phyloP scores from a whole-genome alignment of 1,140 invertebrate genomes.

The Halyomorpha halys region DNA sequence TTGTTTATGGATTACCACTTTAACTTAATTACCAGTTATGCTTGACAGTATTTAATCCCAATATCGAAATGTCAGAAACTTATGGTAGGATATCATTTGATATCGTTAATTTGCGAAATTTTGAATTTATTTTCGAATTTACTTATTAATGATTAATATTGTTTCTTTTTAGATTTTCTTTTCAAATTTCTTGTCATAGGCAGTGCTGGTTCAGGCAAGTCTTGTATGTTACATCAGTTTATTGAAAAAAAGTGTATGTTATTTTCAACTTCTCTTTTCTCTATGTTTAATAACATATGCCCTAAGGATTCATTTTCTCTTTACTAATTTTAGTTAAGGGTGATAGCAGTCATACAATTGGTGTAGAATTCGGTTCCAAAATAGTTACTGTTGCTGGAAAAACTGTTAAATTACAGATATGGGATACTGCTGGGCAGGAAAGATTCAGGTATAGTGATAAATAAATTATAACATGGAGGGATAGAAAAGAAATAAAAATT shows the following conservation, averaged over 20 bases:
- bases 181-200: conserved; percentile 80
- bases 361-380: conserved; percentile 76
- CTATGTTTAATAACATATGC: background rate
- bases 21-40: too few relatives aligned
- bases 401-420: conserved; percentile 74
- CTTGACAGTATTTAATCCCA: background rate
- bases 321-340: conserved; percentile 50
- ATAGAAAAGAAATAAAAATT: too few relatives aligned
- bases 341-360: conserved; percentile 71
- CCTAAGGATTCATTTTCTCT: conserved; percentile 19
- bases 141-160: background rate
- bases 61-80: conserved; percentile 23
- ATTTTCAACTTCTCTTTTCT: background rate
- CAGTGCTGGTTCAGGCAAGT: conserved; percentile 76
- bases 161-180: conserved; percentile 54
- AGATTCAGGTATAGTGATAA: conserved; percentile 38
- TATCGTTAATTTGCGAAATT: conserved; percentile 14
- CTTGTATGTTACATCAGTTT: conserved; percentile 79
- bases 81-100: conserved; percentile 21
- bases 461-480: too few relatives aligned
- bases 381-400: conserved; percentile 75
- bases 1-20: too few relatives aligned
- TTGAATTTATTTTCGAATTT: background rate
- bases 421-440: conserved; percentile 70
- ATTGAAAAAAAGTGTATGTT: conserved; percentile 81